phyloP scores from a whole-genome alignment of 2,113 vertebrate species.

The Forbesichthys agassizii region DNA sequence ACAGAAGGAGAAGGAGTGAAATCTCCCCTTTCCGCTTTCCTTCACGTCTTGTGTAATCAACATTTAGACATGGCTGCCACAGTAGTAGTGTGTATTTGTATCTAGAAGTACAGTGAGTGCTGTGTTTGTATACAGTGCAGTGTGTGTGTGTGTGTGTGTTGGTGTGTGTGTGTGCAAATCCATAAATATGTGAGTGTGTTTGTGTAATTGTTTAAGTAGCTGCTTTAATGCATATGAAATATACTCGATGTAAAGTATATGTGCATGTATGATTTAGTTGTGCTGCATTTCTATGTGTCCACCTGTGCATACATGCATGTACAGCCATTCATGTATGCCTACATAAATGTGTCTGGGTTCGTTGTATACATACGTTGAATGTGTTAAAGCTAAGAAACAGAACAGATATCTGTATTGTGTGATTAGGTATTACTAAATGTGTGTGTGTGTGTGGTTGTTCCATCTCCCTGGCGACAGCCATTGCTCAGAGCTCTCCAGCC shows the following conservation, averaged over 20 bases:
- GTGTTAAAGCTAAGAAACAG: background rate
- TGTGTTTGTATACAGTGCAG: background rate
- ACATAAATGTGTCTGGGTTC: background rate
- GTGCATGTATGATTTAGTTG: background rate
- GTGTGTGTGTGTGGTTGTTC: conserved; percentile 40
- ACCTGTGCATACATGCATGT: background rate
- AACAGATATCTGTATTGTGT: background rate
- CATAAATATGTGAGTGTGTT: conserved; percentile 9
- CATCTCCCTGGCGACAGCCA: conserved; percentile 40
- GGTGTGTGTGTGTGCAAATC: conserved; percentile 17
- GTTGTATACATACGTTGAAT: background rate
- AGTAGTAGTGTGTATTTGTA: conserved; percentile 29
- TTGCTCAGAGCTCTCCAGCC: conserved; percentile 49
- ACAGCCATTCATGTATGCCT: background rate
- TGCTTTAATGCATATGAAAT: background rate
- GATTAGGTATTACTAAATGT: background rate
- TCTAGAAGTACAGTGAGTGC: background rate
- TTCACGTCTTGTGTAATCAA: conserved; percentile 72
- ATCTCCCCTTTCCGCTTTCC: background rate
- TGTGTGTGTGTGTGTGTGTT: conserved; percentile 24
- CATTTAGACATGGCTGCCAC: conserved; percentile 68
- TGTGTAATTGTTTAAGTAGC: background rate
- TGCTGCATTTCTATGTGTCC: no score
- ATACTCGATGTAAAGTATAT: background rate
- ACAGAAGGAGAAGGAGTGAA: background rate